Evolutionary conservation across 2,113 vertebrate species (phyloP).

Genomic region (Panthera leo): DNA sequence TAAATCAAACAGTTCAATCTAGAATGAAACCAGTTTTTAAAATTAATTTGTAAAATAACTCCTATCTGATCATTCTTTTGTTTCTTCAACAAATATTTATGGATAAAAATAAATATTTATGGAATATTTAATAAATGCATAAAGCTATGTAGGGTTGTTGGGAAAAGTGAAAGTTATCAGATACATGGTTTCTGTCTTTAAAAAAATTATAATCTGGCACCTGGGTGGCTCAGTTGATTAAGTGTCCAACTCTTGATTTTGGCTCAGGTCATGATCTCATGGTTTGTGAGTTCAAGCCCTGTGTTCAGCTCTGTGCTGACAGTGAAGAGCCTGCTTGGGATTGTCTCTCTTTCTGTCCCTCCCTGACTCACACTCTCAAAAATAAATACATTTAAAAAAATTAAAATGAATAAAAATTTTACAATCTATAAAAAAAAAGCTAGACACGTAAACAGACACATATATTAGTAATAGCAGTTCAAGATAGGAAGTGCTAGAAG

Average conservation of each 20-base stretch:
- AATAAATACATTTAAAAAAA: too few relatives aligned
- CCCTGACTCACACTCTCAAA: too few relatives aligned
- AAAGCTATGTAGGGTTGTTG: background rate
- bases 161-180: background rate
- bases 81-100: background rate
- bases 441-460: background rate
- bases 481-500: background rate
- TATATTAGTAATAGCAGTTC: background rate
- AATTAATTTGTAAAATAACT: slow-evolving; percentile 36
- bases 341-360: too few relatives aligned
- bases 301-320: too few relatives aligned
- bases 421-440: background rate
- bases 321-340: too few relatives aligned
- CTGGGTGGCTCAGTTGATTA: too few relatives aligned
- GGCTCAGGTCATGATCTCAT: too few relatives aligned
- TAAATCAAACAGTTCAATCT: slow-evolving; percentile 17
- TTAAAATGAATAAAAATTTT: background rate
- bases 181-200: background rate
- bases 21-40: slow-evolving; percentile 41
- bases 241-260: too few relatives aligned
- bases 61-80: background rate
- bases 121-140: background rate
- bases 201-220: background rate
- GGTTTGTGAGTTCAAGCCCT: too few relatives aligned
- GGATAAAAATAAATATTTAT: background rate